These are phyloP conservation scores for Euwallacea fornicatus DNA, from an alignment of 1,140 invertebrate species.

Conservation along the genomic window DNA sequence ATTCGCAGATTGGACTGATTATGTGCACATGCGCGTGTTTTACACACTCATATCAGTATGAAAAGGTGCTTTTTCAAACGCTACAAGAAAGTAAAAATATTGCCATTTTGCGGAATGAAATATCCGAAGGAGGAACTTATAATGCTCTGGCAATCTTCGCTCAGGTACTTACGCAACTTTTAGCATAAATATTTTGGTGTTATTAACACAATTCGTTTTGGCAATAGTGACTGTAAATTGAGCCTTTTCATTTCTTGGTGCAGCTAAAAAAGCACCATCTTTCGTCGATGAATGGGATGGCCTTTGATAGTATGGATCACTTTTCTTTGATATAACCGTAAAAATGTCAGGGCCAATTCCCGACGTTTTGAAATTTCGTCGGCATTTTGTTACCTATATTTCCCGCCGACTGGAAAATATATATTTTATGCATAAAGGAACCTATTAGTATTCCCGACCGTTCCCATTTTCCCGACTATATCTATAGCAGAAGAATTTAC, in stretches of 20 bases:
- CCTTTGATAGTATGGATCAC: neutral
- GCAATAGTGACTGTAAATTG: neutral
- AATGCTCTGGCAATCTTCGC: too few relatives aligned
- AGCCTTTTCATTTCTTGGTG: neutral
- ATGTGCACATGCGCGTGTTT: too few relatives aligned
- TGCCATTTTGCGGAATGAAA: too few relatives aligned
- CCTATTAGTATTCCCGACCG: slow-evolving; percentile 37
- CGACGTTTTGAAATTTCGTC: slow-evolving; percentile 25
- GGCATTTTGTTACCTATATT: slow-evolving; percentile 31
- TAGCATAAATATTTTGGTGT: neutral
- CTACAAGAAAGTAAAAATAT: too few relatives aligned
- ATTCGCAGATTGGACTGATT: neutral
- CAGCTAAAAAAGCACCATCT: neutral
- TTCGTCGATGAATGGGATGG: neutral
- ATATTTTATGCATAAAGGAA: slow-evolving; percentile 37
- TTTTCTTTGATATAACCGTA: neutral
- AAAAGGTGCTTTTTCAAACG: too few relatives aligned
- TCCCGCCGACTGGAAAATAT: slow-evolving; percentile 27
- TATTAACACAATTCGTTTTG: neutral
- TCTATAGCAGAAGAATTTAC: slow-evolving; percentile 32
- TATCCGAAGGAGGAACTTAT: too few relatives aligned
- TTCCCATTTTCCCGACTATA: slow-evolving; percentile 27
- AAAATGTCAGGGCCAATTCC: neutral
- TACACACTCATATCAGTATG: too few relatives aligned
- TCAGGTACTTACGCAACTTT: neutral